phyloP scores from a whole-genome alignment of 2,113 vertebrate species.

The Pachyramphus minor region DNA sequence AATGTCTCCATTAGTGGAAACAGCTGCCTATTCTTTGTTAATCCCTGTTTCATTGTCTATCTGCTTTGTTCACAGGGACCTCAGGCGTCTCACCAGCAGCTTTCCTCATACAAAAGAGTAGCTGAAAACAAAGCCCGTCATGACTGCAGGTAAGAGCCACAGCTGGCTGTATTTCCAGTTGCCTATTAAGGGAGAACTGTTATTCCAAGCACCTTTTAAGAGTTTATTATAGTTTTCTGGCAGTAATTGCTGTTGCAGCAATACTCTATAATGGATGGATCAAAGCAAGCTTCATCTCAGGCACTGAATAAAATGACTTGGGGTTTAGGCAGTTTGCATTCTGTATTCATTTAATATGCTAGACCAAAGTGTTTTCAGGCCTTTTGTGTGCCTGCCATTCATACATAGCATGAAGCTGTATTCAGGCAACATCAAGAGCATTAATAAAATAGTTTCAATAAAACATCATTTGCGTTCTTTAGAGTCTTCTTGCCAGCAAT shows the following conservation, averaged over 20 bases:
- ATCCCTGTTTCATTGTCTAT: not conserved
- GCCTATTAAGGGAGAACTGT: slow-evolving; percentile 14
- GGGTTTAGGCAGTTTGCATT: slow-evolving; percentile 28
- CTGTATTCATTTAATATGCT: not conserved
- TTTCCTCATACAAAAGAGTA: not conserved
- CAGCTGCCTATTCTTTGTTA: slow-evolving; percentile 19
- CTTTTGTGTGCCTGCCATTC: slow-evolving; percentile 21
- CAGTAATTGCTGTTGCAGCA: slow-evolving; percentile 44
- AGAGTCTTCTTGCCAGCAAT: not conserved
- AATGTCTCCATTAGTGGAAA: slow-evolving; percentile 36
- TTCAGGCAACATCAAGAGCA: not conserved
- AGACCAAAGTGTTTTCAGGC: not conserved
- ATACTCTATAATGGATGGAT: slow-evolving; percentile 16
- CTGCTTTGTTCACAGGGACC: slow-evolving; percentile 16
- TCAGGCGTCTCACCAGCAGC: not conserved
- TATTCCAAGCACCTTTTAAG: slow-evolving; percentile 44
- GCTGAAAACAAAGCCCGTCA: slow-evolving; percentile 31
- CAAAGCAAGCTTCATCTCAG: slow-evolving; percentile 30
- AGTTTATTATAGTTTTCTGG: slow-evolving; percentile 39
- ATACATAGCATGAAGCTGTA: not conserved
- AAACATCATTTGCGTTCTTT: not conserved
- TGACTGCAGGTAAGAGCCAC: slow-evolving; percentile 36
- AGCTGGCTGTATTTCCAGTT: slow-evolving; percentile 35
- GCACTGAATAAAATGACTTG: slow-evolving; percentile 5
- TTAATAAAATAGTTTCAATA: not conserved